Conservation (phyloP, 2,888 invertebrate genomes). For the Drosophila buzzatii region DNA sequence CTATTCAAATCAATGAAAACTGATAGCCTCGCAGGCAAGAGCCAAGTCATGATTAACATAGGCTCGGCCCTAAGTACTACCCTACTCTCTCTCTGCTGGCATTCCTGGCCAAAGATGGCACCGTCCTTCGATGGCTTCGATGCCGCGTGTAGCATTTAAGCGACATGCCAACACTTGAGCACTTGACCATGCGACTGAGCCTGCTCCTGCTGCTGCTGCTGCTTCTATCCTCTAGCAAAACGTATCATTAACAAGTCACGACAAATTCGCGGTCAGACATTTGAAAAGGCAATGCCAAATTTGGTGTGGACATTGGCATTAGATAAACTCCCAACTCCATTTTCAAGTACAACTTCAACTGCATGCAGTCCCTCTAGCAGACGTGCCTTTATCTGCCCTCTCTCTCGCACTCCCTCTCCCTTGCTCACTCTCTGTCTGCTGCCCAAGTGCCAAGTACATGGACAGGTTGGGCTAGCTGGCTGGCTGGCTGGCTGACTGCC, state of each 20-base stretch:
- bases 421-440: slow-evolving; percentile 11
- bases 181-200: slow-evolving; percentile 40
- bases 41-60: slow-evolving; percentile 74
- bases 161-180: slow-evolving; percentile 78
- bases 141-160: slow-evolving; percentile 65
- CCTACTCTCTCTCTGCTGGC: neutral
- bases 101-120: slow-evolving; percentile 69
- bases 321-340: slow-evolving; percentile 64
- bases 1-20: slow-evolving; percentile 79
- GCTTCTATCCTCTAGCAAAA: slow-evolving; percentile 25
- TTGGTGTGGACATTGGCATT: slow-evolving; percentile 74
- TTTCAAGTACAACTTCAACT: slow-evolving; percentile 29
- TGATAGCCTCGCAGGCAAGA: slow-evolving; percentile 72
- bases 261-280: slow-evolving; percentile 81
- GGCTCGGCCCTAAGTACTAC: slow-evolving; percentile 55
- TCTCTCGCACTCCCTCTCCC: neutral
- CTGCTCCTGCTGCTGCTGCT: slow-evolving; percentile 9
- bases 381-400: neutral
- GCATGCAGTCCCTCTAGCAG: slow-evolving; percentile 1
- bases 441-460: slow-evolving; percentile 59
- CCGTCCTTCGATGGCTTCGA: slow-evolving; percentile 20
- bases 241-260: slow-evolving; percentile 84
- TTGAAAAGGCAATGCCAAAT: slow-evolving; percentile 77
- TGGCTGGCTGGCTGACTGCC: slow-evolving; percentile 48
- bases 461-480: slow-evolving; percentile 53